Evolutionary conservation across 1,140 invertebrate species (phyloP).

Genomic region (Bicyclus anynana): DNA sequence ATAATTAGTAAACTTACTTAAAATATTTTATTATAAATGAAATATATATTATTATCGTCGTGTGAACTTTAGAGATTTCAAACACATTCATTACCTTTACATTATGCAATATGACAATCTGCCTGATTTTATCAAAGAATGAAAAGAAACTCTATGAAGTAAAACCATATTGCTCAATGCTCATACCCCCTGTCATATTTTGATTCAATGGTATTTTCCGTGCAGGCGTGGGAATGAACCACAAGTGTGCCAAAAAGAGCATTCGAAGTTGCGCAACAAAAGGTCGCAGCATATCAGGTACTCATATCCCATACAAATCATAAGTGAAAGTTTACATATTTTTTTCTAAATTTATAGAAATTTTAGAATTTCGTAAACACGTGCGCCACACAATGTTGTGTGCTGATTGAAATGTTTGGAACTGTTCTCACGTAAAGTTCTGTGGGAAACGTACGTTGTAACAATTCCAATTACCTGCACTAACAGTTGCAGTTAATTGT

Average conservation of each 20-base stretch:
- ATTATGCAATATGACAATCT: no score
- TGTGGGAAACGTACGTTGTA: slow-evolving; percentile 15
- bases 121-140: no score
- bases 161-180: no score
- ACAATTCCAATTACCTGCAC: slow-evolving; percentile 11
- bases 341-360: slow-evolving; percentile 17
- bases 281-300: slow-evolving; percentile 29
- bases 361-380: slow-evolving; percentile 11
- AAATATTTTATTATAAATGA: no score
- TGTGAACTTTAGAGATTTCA: no score
- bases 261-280: slow-evolving; percentile 32
- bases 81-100: no score
- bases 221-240: slow-evolving; percentile 52
- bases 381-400: slow-evolving; percentile 15
- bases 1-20: no score
- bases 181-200: no score
- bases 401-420: neutral
- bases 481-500: neutral
- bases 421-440: slow-evolving; percentile 19
- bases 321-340: slow-evolving; percentile 9
- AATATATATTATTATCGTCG: no score
- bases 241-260: slow-evolving; percentile 36
- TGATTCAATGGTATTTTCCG: slow-evolving; percentile 36
- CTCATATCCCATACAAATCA: slow-evolving; percentile 8
- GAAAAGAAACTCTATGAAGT: no score